These are phyloP conservation scores for Notocelia uddmanniana DNA, from an alignment of 2,888 invertebrate genomes.

Conservation along the genomic window DNA sequence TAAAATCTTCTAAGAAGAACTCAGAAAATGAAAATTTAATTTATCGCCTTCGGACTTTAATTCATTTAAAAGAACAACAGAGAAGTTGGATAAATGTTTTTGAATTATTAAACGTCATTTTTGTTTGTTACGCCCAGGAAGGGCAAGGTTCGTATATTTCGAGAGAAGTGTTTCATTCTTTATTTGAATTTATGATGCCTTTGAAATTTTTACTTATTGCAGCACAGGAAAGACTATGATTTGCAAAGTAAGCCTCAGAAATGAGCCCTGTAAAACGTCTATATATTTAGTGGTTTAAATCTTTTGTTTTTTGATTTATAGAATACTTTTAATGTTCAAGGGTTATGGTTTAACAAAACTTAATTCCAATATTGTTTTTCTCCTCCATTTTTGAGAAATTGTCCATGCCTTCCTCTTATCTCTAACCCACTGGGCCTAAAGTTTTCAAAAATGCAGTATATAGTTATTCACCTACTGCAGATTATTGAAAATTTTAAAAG, in stretches of 20 bases:
- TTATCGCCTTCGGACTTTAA: conserved; percentile 52
- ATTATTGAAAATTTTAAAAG: too few relatives aligned
- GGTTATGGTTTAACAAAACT: too few relatives aligned
- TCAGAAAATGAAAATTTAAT: conserved; percentile 51
- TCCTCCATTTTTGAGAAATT: too few relatives aligned
- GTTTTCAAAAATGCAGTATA: too few relatives aligned
- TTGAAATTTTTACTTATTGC: conserved; percentile 48
- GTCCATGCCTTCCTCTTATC: too few relatives aligned
- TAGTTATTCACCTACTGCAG: too few relatives aligned
- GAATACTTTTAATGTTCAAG: too few relatives aligned
- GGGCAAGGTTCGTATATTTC: conserved; percentile 49
- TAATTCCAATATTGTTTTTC: too few relatives aligned
- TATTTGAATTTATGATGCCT: conserved; percentile 49
- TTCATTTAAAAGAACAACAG: conserved; percentile 51
- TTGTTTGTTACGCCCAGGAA: conserved; percentile 47
- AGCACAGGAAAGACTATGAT: conserved; percentile 4
- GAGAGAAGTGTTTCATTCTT: conserved; percentile 48
- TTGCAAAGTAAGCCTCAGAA: background rate
- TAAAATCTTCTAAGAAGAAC: conserved; percentile 27
- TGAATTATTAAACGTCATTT: conserved; percentile 54
- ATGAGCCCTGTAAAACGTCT: too few relatives aligned
- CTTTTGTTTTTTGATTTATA: too few relatives aligned
- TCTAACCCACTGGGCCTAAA: too few relatives aligned
- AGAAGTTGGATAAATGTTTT: conserved; percentile 50
- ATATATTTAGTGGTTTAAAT: too few relatives aligned